phyloP scores from a whole-genome alignment of 2,113 vertebrate genomes.

The Heterocephalus glaber region DNA sequence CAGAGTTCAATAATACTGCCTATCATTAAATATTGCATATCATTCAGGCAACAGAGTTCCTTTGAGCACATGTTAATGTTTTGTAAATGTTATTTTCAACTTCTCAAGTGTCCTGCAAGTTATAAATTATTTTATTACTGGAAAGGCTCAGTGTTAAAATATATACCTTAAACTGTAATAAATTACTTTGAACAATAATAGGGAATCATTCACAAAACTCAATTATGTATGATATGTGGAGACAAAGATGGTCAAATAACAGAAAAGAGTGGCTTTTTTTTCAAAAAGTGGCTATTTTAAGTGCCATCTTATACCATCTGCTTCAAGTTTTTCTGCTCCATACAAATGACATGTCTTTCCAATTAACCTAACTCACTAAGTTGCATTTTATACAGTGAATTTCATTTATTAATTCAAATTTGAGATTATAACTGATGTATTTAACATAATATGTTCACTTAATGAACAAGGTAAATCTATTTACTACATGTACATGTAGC shows the following conservation, averaged over 20 bases:
- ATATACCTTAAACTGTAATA: neutral
- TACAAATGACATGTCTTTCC: neutral
- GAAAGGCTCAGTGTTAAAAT: neutral
- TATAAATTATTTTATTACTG: neutral
- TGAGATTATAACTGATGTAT: neutral
- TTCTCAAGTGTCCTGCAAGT: neutral
- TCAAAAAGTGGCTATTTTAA: neutral
- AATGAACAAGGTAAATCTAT: neutral
- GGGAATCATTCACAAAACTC: neutral
- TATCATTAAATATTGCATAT: neutral
- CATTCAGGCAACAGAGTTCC: neutral
- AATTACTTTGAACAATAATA: neutral
- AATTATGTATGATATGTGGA: neutral
- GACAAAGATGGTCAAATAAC: neutral
- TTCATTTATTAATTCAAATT: neutral
- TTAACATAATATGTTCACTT: neutral
- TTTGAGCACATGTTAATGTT: neutral
- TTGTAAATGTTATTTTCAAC: constrained; percentile 9
- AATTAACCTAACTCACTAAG: neutral
- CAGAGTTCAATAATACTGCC: neutral
- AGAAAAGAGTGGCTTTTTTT: neutral
- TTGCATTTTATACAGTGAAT: neutral
- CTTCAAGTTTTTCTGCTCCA: neutral
- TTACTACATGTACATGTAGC: neutral
- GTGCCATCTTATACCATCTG: neutral